Percentiles rank a stretch among this genome's conserved stretches.
Conservation (phyloP, 2,797 vertebrate genomes). For the Trachops cirrhosus region DNA sequence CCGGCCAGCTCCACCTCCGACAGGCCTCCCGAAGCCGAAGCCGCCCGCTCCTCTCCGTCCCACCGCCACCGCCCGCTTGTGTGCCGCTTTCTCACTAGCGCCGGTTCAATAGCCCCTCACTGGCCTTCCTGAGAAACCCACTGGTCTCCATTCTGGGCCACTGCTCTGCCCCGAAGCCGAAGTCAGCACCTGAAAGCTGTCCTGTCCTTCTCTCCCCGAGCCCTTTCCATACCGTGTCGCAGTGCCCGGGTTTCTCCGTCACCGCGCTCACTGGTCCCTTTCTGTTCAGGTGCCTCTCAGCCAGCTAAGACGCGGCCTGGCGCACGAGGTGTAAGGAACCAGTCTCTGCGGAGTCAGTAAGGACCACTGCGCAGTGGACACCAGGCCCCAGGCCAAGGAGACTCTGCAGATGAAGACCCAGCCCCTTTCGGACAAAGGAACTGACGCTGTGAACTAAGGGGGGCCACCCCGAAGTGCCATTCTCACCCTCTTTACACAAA, state of each 20-base stretch:
- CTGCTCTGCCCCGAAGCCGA: background rate
- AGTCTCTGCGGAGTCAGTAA: background rate
- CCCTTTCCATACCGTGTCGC: background rate
- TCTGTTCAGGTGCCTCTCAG: background rate
- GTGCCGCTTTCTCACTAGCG: background rate
- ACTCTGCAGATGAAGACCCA: background rate
- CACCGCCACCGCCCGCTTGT: background rate
- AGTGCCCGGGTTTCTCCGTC: background rate
- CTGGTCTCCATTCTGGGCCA: background rate
- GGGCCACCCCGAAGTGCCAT: background rate
- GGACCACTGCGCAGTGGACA: background rate
- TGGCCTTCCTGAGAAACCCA: background rate
- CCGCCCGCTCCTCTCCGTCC: background rate
- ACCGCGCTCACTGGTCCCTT: background rate
- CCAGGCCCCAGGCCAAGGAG: background rate
- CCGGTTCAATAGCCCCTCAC: background rate
- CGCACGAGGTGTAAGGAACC: background rate
- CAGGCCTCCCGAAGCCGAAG: background rate
- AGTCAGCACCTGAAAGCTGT: background rate
- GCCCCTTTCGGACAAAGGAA: background rate
- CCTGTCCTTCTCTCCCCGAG: background rate
- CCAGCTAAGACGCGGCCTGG: background rate
- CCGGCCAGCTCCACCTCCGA: background rate
- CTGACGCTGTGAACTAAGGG: background rate
- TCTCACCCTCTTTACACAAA: background rate